Conservation (phyloP, 1,140 invertebrate species). For the Pentalonia nigronervosa region DNA sequence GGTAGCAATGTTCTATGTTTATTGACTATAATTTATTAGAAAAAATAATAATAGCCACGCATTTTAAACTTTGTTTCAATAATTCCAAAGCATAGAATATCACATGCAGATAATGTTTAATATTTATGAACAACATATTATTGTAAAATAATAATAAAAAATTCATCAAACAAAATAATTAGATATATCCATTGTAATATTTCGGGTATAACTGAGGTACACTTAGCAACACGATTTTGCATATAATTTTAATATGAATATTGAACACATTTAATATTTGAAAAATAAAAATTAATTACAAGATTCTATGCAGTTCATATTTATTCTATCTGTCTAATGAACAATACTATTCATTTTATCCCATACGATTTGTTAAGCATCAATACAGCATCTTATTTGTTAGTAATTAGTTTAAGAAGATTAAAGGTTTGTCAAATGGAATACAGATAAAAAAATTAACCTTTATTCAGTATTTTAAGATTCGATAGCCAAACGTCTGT, state of each 20-base stretch:
- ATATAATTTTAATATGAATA: no score
- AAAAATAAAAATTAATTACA: not conserved
- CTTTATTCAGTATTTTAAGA: not conserved
- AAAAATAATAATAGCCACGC: not conserved
- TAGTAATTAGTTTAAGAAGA: not conserved
- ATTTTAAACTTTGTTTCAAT: not conserved
- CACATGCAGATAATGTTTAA: no score
- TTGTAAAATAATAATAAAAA: no score
- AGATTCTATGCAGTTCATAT: not conserved
- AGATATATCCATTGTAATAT: not conserved
- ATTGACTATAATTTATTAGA: not conserved
- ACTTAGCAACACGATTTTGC: not conserved
- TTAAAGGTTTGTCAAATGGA: not conserved
- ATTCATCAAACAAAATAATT: no score
- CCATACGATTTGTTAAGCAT: not conserved
- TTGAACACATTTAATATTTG: not conserved
- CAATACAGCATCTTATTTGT: not conserved
- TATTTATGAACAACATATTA: no score
- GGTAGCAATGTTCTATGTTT: not conserved
- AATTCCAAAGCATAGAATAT: not conserved
- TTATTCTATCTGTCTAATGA: not conserved
- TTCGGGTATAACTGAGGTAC: no score
- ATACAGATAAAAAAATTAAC: not conserved
- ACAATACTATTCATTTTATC: not conserved
- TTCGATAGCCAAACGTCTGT: not conserved